Conservation (phyloP, 2,113 vertebrate species). For the Oxyura jamaicensis region DNA sequence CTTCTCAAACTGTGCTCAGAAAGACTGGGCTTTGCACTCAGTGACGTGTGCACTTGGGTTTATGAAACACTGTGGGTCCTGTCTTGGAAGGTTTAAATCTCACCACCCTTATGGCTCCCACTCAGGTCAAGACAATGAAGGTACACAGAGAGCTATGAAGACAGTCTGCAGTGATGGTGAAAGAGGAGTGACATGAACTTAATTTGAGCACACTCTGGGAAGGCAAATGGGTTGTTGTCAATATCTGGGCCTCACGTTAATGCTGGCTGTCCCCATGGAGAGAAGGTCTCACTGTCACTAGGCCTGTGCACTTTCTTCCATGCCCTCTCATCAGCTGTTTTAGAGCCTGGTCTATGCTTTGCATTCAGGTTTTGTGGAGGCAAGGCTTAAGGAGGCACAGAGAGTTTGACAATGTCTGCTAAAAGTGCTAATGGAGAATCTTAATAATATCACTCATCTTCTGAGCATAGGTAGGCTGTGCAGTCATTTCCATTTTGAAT, state of each 20-base stretch:
- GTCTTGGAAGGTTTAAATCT: background rate
- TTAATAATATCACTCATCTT: background rate
- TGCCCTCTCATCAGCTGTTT: background rate
- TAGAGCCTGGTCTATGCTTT: fast-evolving
- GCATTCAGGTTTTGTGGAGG: background rate
- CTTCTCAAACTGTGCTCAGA: background rate
- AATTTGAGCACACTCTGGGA: background rate
- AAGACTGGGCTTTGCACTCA: background rate
- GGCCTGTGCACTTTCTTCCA: background rate
- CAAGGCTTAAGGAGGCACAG: background rate
- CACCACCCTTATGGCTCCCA: fast-evolving
- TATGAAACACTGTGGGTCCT: background rate
- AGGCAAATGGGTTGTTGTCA: background rate
- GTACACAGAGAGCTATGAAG: background rate
- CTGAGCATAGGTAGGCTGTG: background rate
- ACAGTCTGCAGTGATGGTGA: background rate
- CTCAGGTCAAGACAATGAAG: background rate
- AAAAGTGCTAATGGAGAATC: background rate
- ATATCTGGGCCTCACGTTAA: fast-evolving
- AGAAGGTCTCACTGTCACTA: background rate
- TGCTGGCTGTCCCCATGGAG: background rate
- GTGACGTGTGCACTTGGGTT: background rate
- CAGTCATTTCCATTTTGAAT: background rate
- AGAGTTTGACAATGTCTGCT: background rate
- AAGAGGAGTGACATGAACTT: background rate